Evolutionary conservation across 2,113 vertebrate genomes (phyloP).

Genomic region (Noturus placidus): DNA sequence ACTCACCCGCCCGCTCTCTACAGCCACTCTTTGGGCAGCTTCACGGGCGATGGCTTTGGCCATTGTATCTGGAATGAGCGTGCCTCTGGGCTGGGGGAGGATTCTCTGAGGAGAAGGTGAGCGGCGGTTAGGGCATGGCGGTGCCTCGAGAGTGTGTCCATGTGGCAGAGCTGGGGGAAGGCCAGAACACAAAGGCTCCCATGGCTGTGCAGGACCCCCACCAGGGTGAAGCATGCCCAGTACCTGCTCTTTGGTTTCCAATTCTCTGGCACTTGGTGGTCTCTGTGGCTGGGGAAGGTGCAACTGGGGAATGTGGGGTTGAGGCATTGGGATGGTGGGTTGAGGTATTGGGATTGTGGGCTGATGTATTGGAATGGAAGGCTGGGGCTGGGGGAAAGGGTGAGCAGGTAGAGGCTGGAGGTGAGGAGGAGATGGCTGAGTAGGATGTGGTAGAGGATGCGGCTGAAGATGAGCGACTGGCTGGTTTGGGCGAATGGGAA

Average conservation of each 20-base stretch:
- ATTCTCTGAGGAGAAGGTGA: conserved; percentile 93
- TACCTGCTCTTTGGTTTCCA: conserved; percentile 90
- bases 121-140: conserved; percentile 72
- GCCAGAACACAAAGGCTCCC: conserved; percentile 74
- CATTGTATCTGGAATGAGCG: conserved; percentile 82
- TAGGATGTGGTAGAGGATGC: conserved; percentile 32
- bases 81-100: conserved; percentile 89
- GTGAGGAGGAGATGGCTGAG: conserved; percentile 61
- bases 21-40: conserved; percentile 87
- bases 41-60: conserved; percentile 95
- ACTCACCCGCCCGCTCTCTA: conserved; percentile 85
- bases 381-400: conserved; percentile 39
- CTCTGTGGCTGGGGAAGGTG: conserved; percentile 81
- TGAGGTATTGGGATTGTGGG: conserved; percentile 42
- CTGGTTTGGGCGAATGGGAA: conserved; percentile 56
- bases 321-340: conserved; percentile 66
- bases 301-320: conserved; percentile 67
- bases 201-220: conserved; percentile 68
- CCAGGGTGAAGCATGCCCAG: conserved; percentile 67
- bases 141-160: conserved; percentile 81
- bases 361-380: conserved; percentile 41
- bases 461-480: conserved; percentile 42
- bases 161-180: conserved; percentile 67
- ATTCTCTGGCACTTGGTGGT: conserved; percentile 87
- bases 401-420: conserved; percentile 41